Base-by-base conservation (phyloP, 2,888 invertebrate species). In the Ophion slaviceki region DNA sequence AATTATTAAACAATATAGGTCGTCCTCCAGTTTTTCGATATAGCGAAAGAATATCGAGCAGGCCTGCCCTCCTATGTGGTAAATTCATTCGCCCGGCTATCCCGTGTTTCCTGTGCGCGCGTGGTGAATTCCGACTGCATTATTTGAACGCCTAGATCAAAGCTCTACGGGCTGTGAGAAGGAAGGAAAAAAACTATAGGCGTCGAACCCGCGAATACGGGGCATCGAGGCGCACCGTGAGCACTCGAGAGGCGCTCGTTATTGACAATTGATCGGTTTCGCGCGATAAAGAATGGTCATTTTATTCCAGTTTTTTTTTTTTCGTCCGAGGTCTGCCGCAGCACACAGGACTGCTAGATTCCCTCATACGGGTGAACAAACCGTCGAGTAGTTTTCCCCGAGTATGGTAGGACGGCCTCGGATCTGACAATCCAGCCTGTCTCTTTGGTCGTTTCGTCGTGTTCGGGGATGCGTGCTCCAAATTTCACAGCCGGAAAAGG, bases 401-500 rank as follows among this genome's bases (percentile, higher is more conserved):
- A 4, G 32, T 59, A 40, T 81, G 75, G 62, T 32, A 62, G 61
- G 40, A 70, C 72, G 61, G 53, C 28, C 32, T 20, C 64, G 53
- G 5, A 66, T 67, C 59, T 70, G 28, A 67, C 45, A 40, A 40
- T 24, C 36, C 47, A 40, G 14, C n/a, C 36, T 53, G 45, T 59
- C 62, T 32, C 53, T 81, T 70, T 76, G 71, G 66, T 32, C 24
- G 45, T 47, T 59, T 64, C 11, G 64, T 66, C 80, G 70, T 45
- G 80, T 24, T 80, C 80, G 76, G 47, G 76, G 80, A 84, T 72
- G 76, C 84, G 66, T 80, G 53, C 1, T 53, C 62, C 47, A 66
- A 80, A 76, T 84, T 47, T 17, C 40, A 40, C 66, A 17, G 3
- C 28, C 36, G 36, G 0, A 53, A 53, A 14, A 53, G 17, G 17